A percentile compares a stretch with the other conserved stretches of the same genome.
Conservation (phyloP, 2,797 vertebrate genomes). For the Xiphophorus birchmanni region DNA sequence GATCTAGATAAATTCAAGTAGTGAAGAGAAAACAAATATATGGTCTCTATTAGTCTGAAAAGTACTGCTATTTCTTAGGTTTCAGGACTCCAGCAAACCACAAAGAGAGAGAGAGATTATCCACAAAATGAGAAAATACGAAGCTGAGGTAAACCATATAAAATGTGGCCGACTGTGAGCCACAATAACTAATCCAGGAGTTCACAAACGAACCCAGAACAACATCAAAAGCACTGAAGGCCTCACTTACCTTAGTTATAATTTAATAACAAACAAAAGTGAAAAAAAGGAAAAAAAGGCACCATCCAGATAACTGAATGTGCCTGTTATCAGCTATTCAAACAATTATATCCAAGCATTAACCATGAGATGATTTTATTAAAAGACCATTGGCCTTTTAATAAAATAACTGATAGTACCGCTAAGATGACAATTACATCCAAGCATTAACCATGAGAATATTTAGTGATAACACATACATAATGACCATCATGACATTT, state of each 20-base stretch:
- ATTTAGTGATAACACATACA: background rate
- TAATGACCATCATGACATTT: background rate
- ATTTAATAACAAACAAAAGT: conserved; percentile 46
- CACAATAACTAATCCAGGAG: background rate
- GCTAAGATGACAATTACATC: background rate
- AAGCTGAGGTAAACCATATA: background rate
- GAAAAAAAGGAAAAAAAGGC: conserved; percentile 50
- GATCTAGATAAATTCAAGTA: background rate
- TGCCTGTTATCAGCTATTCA: background rate
- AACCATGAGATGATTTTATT: background rate
- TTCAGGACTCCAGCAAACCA: background rate
- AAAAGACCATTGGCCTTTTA: no score
- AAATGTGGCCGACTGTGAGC: background rate
- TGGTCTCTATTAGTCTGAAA: background rate
- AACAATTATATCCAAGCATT: background rate
- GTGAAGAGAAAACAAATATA: background rate
- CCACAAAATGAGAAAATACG: background rate
- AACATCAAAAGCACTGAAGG: background rate
- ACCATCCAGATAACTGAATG: conserved; percentile 29
- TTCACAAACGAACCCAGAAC: background rate
- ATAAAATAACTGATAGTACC: no score
- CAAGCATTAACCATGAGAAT: background rate
- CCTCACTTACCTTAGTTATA: conserved; percentile 56
- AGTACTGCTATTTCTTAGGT: background rate
- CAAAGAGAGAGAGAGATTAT: background rate